Base-by-base conservation (phyloP, 2,888 invertebrate genomes). In the Eurois occulta region DNA sequence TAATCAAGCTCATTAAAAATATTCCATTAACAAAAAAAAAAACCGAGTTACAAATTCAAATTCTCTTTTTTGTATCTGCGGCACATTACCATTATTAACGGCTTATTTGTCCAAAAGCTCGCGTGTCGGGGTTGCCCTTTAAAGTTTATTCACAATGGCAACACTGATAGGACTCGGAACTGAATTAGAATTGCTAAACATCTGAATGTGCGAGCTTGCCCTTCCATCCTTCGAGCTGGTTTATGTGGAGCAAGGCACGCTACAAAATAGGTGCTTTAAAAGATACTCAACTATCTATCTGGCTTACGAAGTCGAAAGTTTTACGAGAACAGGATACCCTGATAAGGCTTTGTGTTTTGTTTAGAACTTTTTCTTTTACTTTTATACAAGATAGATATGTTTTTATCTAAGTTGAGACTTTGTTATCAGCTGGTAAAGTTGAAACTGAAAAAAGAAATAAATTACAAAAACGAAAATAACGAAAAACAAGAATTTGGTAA, bases 181-280 rank as follows among this genome's bases (percentile, higher is more conserved):
- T 77, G 86, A 88, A 93, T 94, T 93, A 93, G 93, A 92, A 93
- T 93, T 93, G 91, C 93, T 91, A 93, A 92, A 89, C 88, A 90
- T 87, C 75, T 87, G 85, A 90, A 90, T 89, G 86, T 87, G 87
- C 85, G 87, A 88, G 87, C 86, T 88, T 88, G 88, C 90, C 91
- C 91, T 89, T 90, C 86, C 83, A 79, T 89, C 78, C 86, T 86
- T 86, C 64, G 48, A 75, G 82, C 71, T 78, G 80, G 79, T 88
- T 81, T 88, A 86, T 81, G 83, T 85, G 73, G 75, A 81, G 73
- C 71, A 78, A 74, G 75, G 83, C 87, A 88, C 85, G 86, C 86
- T 81, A 88, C 86, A 85, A 85, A 89, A 86, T 21, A 87, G 81
- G 38, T 83, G 38, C 66, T 80, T 83, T 55, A 74, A 78, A 81